Base-by-base conservation (phyloP, 2,888 invertebrate species). In the Drosophila melanosoma region DNA sequence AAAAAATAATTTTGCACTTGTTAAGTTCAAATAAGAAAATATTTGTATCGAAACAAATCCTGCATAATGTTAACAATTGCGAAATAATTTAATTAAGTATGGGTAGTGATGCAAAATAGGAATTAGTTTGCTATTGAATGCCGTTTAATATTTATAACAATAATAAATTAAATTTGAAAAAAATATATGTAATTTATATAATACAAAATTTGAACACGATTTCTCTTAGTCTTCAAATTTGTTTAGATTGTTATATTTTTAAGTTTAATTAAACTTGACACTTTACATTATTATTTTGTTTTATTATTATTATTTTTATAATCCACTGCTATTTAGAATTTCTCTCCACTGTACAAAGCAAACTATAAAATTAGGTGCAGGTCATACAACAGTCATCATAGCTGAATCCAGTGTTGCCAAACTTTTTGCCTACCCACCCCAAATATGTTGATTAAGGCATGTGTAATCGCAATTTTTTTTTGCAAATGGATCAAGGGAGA, bases 391-490 rank as follows among this genome's bases (percentile, higher is more conserved):
- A 58, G 61, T 69, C 74, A 23, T 0, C n/a, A 20, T 12, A 48
- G 61, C 49, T 23, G 7, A 10, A 20, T 15, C 12, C 0, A 42
- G 32, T 15, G 17, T 11, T 15, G 23, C 10, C 8, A 10, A 33
- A 20, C 26, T 40, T 58, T 54, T 17, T 8, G 56, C 65, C 20
- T 40, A 45, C 8, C 64, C 64, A 70, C 70, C 78, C 74, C 38
- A 65, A 58, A 36, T 38, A 69, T 40, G 12, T 49, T 35, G 20
- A 20, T 48, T 42, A 51, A 42, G 67, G 65, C 54, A 32, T 60
- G 45, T 60, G 51, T 65, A 74, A 74, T 74, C 36, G 69, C 48
- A 76, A 75, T 54, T 35, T 74, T 71, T 65, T 66, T 69, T 60
- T 29, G 66, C 66, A 75, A 45, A 45, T 29, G 42, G 4, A 36